These are phyloP conservation scores for Magallana ariakensis DNA, from an alignment of 1,140 invertebrate species.

Conservation along the genomic window DNA sequence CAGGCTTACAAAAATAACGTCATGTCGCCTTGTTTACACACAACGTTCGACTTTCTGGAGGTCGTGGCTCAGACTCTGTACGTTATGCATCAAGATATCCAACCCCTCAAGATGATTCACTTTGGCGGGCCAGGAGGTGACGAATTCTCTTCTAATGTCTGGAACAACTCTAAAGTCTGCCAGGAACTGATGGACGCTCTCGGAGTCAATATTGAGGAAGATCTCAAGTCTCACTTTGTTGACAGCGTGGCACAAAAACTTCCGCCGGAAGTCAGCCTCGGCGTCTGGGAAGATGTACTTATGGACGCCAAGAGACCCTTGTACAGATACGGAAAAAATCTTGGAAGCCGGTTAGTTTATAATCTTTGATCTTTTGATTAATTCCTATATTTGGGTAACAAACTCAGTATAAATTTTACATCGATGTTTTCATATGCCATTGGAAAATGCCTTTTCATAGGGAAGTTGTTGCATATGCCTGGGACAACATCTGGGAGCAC, in stretches of 20 bases:
- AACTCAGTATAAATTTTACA: not conserved
- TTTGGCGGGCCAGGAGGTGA: conserved; percentile 78
- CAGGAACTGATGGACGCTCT: not conserved
- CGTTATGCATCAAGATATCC: conserved; percentile 64
- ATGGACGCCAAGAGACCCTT: conserved; percentile 49
- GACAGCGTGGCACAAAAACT: not conserved
- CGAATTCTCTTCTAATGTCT: conserved; percentile 70
- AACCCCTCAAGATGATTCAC: conserved; percentile 72
- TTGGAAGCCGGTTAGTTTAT: not conserved
- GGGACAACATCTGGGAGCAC: conserved; percentile 78
- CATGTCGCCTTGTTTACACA: conserved; percentile 75
- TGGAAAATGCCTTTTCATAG: not conserved
- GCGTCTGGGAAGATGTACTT: conserved; percentile 73
- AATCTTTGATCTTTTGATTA: too few relatives aligned
- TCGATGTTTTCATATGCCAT: not conserved
- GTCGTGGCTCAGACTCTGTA: conserved; percentile 60
- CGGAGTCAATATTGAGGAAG: not conserved
- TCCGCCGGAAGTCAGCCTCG: conserved; percentile 44
- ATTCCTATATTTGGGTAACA: too few relatives aligned
- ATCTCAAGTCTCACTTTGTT: not conserved
- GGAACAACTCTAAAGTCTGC: conserved; percentile 69
- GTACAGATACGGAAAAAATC: not conserved
- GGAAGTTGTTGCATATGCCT: conserved; percentile 67
- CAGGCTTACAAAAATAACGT: conserved; percentile 74
- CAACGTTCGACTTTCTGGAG: conserved; percentile 70